These are phyloP conservation scores for Zaprionus lineosus DNA, from an alignment of 2,888 invertebrate species.

Conservation along the genomic window DNA sequence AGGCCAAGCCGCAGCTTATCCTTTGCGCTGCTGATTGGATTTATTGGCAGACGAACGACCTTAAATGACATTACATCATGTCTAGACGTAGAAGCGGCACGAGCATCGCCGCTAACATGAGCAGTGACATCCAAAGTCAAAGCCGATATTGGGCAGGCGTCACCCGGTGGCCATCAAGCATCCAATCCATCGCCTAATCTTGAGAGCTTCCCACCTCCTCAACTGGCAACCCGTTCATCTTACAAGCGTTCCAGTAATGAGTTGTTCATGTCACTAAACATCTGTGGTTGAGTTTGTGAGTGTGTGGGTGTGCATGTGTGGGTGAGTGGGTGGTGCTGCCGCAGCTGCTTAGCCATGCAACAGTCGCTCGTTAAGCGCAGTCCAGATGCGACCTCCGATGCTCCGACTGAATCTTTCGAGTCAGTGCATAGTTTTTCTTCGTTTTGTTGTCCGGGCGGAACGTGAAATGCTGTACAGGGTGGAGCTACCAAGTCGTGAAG, in stretches of 20 bases:
- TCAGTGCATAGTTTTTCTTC: constrained; percentile 22
- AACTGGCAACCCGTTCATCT: constrained; percentile 5
- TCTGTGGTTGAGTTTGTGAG: too few relatives aligned
- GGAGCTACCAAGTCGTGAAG: constrained; percentile 10
- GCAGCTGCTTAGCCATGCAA: constrained; percentile 10
- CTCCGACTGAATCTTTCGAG: constrained; percentile 8
- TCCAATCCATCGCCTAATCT: constrained; percentile 29
- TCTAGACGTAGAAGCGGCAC: constrained; percentile 49
- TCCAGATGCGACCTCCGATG: constrained; percentile 41
- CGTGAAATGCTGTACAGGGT: not conserved
- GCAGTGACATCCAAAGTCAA: too few relatives aligned
- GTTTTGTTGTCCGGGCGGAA: too few relatives aligned
- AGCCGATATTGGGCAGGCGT: too few relatives aligned
- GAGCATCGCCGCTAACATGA: too few relatives aligned
- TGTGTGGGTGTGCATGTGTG: constrained; percentile 16
- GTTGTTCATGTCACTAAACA: constrained; percentile 24
- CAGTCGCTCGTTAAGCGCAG: constrained; percentile 38
- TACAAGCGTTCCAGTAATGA: constrained; percentile 25
- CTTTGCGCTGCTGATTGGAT: constrained; percentile 57
- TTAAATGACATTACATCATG: constrained; percentile 69
- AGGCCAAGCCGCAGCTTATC: constrained; percentile 8
- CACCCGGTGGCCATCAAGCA: too few relatives aligned
- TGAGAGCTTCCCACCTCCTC: not conserved
- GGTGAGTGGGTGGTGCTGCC: too few relatives aligned
- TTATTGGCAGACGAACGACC: constrained; percentile 66